Percentiles rank a stretch among this genome's conserved stretches.
Conservation (phyloP, 2,113 vertebrate species). For the Emydura subglobosa region DNA sequence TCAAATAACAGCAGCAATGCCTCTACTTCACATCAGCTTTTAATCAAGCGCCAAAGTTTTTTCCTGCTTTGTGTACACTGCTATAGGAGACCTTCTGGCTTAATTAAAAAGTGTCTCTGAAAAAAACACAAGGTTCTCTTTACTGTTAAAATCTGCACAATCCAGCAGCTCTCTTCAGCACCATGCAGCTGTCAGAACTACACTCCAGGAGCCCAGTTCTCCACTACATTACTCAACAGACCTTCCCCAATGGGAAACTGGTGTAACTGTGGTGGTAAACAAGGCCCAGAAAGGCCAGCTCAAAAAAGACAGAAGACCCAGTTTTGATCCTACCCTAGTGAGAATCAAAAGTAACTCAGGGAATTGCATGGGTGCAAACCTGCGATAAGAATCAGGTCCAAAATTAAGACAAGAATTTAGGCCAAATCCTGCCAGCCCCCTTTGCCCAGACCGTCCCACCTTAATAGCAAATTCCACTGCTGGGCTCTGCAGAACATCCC, state of each 20-base stretch:
- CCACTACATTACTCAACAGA: not conserved
- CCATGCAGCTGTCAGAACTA: not conserved
- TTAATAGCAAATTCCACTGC: not conserved
- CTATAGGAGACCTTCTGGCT: not conserved
- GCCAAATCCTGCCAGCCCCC: not conserved
- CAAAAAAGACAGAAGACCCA: not conserved
- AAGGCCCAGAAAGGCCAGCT: not conserved
- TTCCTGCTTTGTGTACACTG: not conserved
- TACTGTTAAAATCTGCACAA: not conserved
- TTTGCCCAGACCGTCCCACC: not conserved
- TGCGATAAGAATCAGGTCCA: not conserved
- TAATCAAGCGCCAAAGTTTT: constrained; percentile 9
- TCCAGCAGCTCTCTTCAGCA: not conserved
- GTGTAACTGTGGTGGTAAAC: no score
- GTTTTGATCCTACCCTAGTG: not conserved
- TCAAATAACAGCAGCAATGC: not conserved
- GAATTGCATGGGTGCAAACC: not conserved
- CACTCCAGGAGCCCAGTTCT: not conserved
- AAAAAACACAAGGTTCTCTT: not conserved
- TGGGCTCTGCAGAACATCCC: not conserved
- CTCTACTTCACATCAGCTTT: not conserved
- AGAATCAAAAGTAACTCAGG: not conserved
- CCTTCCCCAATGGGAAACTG: not conserved
- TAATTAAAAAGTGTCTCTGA: not conserved
- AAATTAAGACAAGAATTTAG: not conserved